Conservation (phyloP, 2,888 invertebrate genomes). For the Cordilura impudica region DNA sequence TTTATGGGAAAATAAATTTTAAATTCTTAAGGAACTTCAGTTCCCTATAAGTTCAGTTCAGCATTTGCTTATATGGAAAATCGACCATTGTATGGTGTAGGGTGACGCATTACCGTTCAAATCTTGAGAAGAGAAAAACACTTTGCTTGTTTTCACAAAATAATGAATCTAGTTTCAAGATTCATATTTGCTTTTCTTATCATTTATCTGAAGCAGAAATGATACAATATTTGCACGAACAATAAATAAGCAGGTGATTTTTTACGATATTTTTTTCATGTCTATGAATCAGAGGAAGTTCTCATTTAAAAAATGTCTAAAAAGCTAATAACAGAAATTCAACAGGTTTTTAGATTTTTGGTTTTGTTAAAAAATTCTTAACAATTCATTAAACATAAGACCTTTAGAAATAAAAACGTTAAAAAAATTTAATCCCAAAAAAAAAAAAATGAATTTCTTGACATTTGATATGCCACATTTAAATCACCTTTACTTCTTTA, state of each 20-base stretch:
- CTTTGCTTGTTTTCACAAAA: not conserved
- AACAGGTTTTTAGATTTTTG: not conserved
- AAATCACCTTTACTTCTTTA: constrained; percentile 30
- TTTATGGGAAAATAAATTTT: too few relatives aligned
- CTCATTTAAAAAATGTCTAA: constrained; percentile 10
- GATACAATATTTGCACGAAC: constrained; percentile 36
- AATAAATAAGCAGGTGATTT: constrained; percentile 42
- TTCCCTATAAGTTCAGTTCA: too few relatives aligned
- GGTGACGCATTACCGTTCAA: too few relatives aligned
- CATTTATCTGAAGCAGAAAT: constrained; percentile 6
- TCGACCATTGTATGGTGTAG: too few relatives aligned
- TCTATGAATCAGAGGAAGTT: constrained; percentile 38
- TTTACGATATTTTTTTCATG: not conserved
- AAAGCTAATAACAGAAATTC: not conserved
- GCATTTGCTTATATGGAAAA: too few relatives aligned
- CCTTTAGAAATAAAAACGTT: not conserved
- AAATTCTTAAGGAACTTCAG: too few relatives aligned
- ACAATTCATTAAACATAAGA: not conserved
- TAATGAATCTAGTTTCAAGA: not conserved
- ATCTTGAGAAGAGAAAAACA: too few relatives aligned
- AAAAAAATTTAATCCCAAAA: not conserved
- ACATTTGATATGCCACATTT: constrained; percentile 46
- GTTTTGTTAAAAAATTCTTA: not conserved
- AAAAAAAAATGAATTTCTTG: constrained; percentile 27
- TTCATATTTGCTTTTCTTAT: constrained; percentile 31